A percentile compares a stretch with the other conserved stretches of the same genome.
These are phyloP conservation scores for Alcis repandata DNA, from an alignment of 2,888 invertebrate genomes.

Conservation along the genomic window DNA sequence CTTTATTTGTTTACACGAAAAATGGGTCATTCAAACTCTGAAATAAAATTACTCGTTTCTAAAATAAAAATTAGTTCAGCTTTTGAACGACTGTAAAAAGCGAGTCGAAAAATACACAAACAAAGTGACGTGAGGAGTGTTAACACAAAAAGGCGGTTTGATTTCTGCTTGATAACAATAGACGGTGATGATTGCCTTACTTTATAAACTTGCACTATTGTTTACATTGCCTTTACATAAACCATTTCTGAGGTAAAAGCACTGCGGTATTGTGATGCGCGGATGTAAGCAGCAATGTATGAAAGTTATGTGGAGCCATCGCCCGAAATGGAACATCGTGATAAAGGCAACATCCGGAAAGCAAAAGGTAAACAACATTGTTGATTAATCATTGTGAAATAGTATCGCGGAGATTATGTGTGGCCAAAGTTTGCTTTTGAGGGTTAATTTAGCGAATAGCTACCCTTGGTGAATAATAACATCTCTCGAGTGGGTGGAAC, in stretches of 20 bases:
- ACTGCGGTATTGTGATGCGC: not conserved
- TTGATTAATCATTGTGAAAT: slow-evolving; percentile 78
- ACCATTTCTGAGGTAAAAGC: slow-evolving; percentile 23
- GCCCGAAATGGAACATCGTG: slow-evolving; percentile 18
- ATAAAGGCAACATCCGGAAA: slow-evolving; percentile 56
- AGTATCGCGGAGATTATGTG: slow-evolving; percentile 40
- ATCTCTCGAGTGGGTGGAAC: slow-evolving; percentile 11
- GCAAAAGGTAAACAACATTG: slow-evolving; percentile 72
- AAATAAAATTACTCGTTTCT: no score
- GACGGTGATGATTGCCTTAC: slow-evolving; percentile 56
- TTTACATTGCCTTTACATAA: not conserved
- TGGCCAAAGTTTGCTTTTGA: slow-evolving; percentile 36
- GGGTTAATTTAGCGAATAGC: slow-evolving; percentile 35
- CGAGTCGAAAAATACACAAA: slow-evolving; percentile 52
- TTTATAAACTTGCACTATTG: slow-evolving; percentile 18
- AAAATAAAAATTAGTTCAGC: slow-evolving; percentile 21
- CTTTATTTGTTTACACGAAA: no score
- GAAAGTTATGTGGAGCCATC: not conserved
- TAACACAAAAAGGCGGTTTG: slow-evolving; percentile 74
- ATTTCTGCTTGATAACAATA: slow-evolving; percentile 75
- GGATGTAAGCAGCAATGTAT: slow-evolving; percentile 24
- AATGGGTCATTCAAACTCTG: not conserved
- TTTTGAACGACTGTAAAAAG: slow-evolving; percentile 40
- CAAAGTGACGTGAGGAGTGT: slow-evolving; percentile 60
- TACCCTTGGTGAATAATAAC: slow-evolving; percentile 26